Evolutionary conservation across 2,797 vertebrate species (phyloP).

Genomic region (Sus cebifrons): DNA sequence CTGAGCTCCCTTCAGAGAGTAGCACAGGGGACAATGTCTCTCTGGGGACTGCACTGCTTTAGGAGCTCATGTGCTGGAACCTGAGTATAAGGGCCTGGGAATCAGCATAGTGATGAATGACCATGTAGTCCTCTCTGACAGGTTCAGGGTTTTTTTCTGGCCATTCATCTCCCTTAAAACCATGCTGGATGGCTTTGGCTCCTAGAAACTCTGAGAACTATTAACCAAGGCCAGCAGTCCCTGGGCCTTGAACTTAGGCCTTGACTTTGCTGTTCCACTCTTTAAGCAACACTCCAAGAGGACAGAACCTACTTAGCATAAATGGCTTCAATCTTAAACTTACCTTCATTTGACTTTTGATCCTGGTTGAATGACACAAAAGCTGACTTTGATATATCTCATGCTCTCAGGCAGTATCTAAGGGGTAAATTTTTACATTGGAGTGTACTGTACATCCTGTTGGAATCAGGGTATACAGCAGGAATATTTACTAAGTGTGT

Average conservation of each 20-base stretch:
- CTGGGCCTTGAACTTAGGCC: background rate
- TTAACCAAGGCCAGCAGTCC: background rate
- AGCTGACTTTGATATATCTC: background rate
- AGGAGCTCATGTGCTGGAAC: background rate
- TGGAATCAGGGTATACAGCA: background rate
- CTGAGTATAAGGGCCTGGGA: background rate
- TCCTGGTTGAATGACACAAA: background rate
- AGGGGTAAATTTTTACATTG: background rate
- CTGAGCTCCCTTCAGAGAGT: background rate
- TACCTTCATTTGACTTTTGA: conserved; percentile 2
- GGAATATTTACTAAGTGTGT: background rate
- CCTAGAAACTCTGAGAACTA: background rate
- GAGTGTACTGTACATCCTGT: background rate
- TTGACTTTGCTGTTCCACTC: conserved; percentile 11
- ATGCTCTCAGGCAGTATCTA: background rate
- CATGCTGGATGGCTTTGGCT: background rate
- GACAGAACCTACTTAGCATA: background rate
- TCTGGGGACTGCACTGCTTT: background rate
- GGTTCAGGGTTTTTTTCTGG: conserved; percentile 12
- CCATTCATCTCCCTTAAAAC: conserved; percentile 1
- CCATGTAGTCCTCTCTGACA: background rate
- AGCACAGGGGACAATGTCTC: background rate
- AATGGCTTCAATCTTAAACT: background rate
- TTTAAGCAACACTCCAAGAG: background rate
- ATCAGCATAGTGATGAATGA: background rate